phyloP scores from a whole-genome alignment of 2,113 vertebrate genomes.

The Gopherus evgoodei region DNA sequence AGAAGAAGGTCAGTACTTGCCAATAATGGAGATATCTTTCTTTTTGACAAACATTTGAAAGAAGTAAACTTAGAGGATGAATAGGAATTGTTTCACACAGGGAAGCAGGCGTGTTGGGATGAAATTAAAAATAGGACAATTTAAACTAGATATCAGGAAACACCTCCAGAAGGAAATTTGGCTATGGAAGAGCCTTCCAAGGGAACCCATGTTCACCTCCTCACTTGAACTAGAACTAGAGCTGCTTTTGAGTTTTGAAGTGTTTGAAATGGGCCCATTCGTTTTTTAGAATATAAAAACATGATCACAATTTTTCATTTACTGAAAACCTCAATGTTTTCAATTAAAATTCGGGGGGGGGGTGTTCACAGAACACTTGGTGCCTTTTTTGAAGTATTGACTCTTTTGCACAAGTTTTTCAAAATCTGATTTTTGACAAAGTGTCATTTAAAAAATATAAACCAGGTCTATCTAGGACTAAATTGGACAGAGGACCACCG shows the following conservation, averaged over 20 bases:
- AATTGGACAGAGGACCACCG: background rate
- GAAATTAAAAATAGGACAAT: slow-evolving; percentile 28
- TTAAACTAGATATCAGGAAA: slow-evolving; percentile 32
- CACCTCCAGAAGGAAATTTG: slow-evolving; percentile 29
- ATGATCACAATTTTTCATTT: slow-evolving; percentile 33
- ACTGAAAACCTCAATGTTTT: background rate
- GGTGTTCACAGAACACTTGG: background rate
- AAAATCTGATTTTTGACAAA: background rate
- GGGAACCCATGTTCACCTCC: slow-evolving; percentile 9
- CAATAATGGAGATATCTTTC: background rate
- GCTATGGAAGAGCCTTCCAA: slow-evolving; percentile 7
- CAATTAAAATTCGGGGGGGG: background rate
- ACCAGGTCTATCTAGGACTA: fast-evolving
- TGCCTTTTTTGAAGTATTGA: background rate
- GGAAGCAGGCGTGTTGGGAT: background rate
- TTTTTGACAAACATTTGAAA: slow-evolving; percentile 46
- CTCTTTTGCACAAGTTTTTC: background rate
- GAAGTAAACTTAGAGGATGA: background rate
- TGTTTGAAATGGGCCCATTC: slow-evolving; percentile 20
- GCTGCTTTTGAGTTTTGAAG: background rate
- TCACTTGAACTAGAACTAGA: slow-evolving; percentile 10
- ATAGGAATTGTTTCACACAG: background rate
- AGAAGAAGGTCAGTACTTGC: background rate
- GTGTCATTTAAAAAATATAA: background rate
- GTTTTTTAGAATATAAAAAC: slow-evolving; percentile 7